Conservation (phyloP, 2,113 vertebrate genomes). For the Microtus oregoni region DNA sequence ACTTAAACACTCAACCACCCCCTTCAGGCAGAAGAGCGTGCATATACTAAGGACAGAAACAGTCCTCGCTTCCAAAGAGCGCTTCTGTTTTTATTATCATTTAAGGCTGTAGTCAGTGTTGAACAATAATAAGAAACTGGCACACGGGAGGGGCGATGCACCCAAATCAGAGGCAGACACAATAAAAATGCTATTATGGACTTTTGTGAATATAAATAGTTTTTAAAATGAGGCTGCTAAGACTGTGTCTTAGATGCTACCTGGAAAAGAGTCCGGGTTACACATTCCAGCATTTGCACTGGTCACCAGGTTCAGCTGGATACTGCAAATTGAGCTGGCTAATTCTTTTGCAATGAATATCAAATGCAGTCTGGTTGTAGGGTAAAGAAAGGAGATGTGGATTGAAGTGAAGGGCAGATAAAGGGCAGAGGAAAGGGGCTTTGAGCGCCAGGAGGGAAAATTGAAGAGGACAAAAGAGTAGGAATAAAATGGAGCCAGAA, state of each 20-base stretch:
- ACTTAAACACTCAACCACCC: background rate
- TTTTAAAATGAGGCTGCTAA: constrained; percentile 85
- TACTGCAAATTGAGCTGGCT: constrained; percentile 59
- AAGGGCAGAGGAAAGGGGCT: constrained; percentile 64
- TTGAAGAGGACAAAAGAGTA: constrained; percentile 63
- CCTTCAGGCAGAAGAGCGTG: constrained; percentile 44
- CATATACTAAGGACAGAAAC: constrained; percentile 25
- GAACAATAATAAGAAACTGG: constrained; percentile 81
- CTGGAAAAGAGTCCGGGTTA: constrained; percentile 80
- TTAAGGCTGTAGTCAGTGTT: constrained; percentile 80
- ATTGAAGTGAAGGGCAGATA: constrained; percentile 62
- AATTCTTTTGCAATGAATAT: constrained; percentile 63
- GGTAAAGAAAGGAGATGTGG: constrained; percentile 65
- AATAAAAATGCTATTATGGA: constrained; percentile 86
- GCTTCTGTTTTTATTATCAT: constrained; percentile 82
- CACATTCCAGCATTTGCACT: constrained; percentile 76
- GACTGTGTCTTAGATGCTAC: constrained; percentile 77
- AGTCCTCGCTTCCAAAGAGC: constrained; percentile 69
- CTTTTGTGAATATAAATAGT: constrained; percentile 86
- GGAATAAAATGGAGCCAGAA: constrained; percentile 33
- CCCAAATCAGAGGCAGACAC: constrained; percentile 77
- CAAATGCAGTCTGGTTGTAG: background rate
- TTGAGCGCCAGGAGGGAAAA: background rate
- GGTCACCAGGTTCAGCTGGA: constrained; percentile 59
- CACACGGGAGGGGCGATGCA: constrained; percentile 71